phyloP scores from a whole-genome alignment of 2,888 invertebrate species.

The Agapetus fuscipes region DNA sequence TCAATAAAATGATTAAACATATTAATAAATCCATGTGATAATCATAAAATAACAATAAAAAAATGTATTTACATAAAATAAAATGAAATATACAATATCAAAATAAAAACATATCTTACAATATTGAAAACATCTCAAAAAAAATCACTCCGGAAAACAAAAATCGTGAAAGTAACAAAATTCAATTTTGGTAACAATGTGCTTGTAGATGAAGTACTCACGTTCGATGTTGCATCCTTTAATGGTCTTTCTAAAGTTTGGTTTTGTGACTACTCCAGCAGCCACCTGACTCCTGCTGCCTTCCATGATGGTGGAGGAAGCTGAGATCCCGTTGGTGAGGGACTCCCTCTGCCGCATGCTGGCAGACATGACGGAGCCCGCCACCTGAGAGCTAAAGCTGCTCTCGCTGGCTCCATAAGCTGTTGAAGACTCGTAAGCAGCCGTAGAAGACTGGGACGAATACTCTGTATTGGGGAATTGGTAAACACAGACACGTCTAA shows the following conservation, averaged over 20 bases:
- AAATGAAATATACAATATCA: too few species aligned
- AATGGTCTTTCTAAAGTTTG: conserved; percentile 62
- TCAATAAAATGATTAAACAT: too few species aligned
- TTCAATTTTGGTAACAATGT: conserved; percentile 4
- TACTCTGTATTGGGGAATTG: conserved; percentile 27
- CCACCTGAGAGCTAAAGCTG: conserved; percentile 19
- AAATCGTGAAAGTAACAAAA: background rate
- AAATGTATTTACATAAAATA: too few species aligned
- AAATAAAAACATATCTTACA: too few species aligned
- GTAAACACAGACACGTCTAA: conserved; percentile 13
- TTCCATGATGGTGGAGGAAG: conserved; percentile 8
- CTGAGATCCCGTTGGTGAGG: conserved; percentile 22
- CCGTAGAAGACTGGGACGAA: conserved; percentile 25
- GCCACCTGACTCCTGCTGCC: conserved; percentile 27
- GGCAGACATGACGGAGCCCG: conserved; percentile 16
- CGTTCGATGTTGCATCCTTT: conserved; percentile 71
- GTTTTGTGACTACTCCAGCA: conserved; percentile 48
- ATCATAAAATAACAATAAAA: too few species aligned
- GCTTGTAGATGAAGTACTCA: too few species aligned
- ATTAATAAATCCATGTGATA: too few species aligned
- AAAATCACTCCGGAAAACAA: background rate
- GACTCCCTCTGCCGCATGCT: conserved; percentile 28
- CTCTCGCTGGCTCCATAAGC: conserved; percentile 19
- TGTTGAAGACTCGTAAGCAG: conserved; percentile 24
- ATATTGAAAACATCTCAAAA: too few species aligned